phyloP scores from a whole-genome alignment of 2,888 invertebrate species.

The Onchidella celtica region DNA sequence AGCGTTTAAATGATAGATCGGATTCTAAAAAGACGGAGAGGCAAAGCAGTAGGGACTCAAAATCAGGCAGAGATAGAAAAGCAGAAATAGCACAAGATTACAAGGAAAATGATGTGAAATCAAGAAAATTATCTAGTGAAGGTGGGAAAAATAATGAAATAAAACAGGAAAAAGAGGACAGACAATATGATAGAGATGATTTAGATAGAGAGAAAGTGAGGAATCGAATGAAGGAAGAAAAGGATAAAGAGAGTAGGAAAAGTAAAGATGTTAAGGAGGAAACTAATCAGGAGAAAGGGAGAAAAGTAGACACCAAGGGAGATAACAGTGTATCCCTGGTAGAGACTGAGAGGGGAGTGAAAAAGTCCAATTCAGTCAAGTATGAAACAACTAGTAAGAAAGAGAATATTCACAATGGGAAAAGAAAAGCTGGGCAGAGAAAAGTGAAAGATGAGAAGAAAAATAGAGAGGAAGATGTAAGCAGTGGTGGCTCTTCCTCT shows the following conservation, averaged over 20 bases:
- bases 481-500: constrained; percentile 5
- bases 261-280: constrained; percentile 9
- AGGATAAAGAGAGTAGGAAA: constrained; percentile 17
- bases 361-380: neutral
- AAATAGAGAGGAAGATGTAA: neutral
- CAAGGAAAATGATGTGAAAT: constrained; percentile 2
- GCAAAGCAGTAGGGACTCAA: constrained; percentile 24
- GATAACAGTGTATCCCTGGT: neutral
- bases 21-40: constrained; percentile 35
- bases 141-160: neutral
- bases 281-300: neutral
- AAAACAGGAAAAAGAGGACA: constrained; percentile 13
- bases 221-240: neutral
- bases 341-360: neutral
- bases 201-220: neutral
- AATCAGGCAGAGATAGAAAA: constrained; percentile 22
- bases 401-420: neutral
- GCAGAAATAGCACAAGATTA: constrained; percentile 4
- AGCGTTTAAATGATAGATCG: constrained; percentile 28
- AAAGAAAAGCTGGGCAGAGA: neutral
- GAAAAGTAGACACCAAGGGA: constrained; percentile 2
- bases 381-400: neutral
- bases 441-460: neutral
- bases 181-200: neutral
- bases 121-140: constrained; percentile 24